Percentiles rank a stretch among this genome's conserved stretches.
Evolutionary conservation across 2,888 invertebrate species (phyloP).

Genomic region (Callyntrura sp.): DNA sequence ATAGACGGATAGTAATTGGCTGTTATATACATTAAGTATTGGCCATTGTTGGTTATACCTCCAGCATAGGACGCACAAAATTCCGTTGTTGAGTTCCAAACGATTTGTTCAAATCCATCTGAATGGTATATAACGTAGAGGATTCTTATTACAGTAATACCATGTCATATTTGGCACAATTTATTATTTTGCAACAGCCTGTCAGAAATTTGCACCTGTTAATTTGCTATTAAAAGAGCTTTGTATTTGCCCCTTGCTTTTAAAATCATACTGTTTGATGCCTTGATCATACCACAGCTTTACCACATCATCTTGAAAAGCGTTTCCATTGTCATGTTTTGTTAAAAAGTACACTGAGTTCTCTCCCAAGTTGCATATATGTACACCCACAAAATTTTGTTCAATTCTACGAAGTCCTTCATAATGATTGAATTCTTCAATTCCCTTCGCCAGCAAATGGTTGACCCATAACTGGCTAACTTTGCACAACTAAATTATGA

Average conservation of each 20-base stretch:
- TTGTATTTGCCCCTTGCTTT: not conserved
- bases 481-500: conserved; percentile 69
- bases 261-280: conserved; percentile 50
- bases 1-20: conserved; percentile 80
- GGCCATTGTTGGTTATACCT: conserved; percentile 43
- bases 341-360: conserved; percentile 49
- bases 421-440: conserved; percentile 54
- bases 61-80: conserved; percentile 79
- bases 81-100: conserved; percentile 78
- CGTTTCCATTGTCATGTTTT: not conserved
- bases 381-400: conserved; percentile 36
- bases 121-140: not conserved
- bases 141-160: not conserved
- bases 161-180: not conserved
- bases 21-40: conserved; percentile 73
- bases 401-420: conserved; percentile 17
- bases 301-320: conserved; percentile 28
- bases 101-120: conserved; percentile 76
- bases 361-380: conserved; percentile 52
- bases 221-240: not conserved
- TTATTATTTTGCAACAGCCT: too few relatives aligned
- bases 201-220: not conserved
- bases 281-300: conserved; percentile 59
- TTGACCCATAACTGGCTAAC: conserved; percentile 79
- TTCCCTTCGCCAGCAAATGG: conserved; percentile 57